Evolutionary conservation across 64 coral and sea anemone genomes (phyloP), one percentile per base, ranked within the genome.

Genomic region (Montipora efflorescens): DNA sequence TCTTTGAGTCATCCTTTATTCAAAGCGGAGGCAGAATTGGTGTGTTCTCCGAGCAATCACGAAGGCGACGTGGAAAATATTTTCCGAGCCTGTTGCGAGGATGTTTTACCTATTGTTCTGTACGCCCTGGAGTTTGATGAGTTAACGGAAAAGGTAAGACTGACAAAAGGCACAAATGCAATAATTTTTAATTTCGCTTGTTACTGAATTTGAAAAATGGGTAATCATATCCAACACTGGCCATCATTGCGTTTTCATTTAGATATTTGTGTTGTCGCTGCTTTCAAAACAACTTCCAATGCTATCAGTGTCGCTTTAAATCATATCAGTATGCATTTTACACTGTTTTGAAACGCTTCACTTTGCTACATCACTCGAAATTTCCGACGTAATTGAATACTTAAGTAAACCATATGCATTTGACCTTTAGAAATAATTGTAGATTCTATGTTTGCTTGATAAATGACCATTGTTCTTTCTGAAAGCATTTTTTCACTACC

Each of bases 41-140:
- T 99, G 48, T 99, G 98, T 28, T 99, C 98, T 0, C 95, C 98
- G 7, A 96, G 83, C 75, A 96, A 96, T 68, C 79, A 94, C 49
- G 98, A 99, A 51, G 98, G 89, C 12, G 94, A 98, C 45, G 78
- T 96, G 1, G 84, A 95, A 79, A 96, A 99, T 52, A 96, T 94
- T 44, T 96, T 99, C n/a, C 89, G 93, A 8, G 98, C 98, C 19
- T 99, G 95, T 82, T 99, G 98, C 81, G 98, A 99, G 64, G 98
- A 94, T 76, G 98, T 96, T 11, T 48, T 99, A n/a, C 98, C 98
- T 14, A 94, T 99, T 80, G 88, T 99, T 45, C 75, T 99, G 21
- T 99, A 99, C 83, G 94, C 98, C 5, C 81, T 99, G 50, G 98
- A 99, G 84, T 82, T 91, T 73, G 98, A 99, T 76, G 85, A 61